Percentiles rank a stretch among this genome's conserved stretches.
These are phyloP conservation scores for Orchesellides sinensis DNA, from an alignment of 2,888 invertebrate genomes.

Conservation along the genomic window DNA sequence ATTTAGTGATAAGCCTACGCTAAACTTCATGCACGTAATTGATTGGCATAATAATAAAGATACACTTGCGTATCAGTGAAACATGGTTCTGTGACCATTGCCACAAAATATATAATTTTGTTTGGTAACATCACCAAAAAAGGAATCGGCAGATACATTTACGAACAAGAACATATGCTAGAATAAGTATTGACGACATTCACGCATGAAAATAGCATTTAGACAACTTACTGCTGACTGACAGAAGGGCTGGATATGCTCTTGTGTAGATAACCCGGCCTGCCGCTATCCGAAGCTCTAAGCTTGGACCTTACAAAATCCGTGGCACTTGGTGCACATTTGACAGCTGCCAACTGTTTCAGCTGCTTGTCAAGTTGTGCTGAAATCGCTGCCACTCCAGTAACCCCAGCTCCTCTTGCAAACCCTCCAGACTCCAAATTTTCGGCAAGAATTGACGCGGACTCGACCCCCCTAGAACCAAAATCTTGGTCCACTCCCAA, in stretches of 20 bases:
- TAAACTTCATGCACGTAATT: too few species aligned
- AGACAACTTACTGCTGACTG: constrained; percentile 69
- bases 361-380: constrained; percentile 66
- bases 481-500: constrained; percentile 71
- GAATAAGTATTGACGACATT: too few species aligned
- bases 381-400: constrained; percentile 57
- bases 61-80: too few species aligned
- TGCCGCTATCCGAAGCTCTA: constrained; percentile 70
- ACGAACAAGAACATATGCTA: too few species aligned
- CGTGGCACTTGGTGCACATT: constrained; percentile 51
- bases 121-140: too few species aligned
- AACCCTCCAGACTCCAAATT: constrained; percentile 12
- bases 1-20: too few species aligned
- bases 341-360: constrained; percentile 51
- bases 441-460: constrained; percentile 15
- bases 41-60: too few species aligned
- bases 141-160: too few species aligned
- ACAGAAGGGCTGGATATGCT: constrained; percentile 74
- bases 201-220: too few species aligned
- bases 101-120: too few species aligned
- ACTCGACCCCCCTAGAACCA: constrained; percentile 31
- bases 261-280: constrained; percentile 73
- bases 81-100: too few species aligned
- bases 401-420: background rate
- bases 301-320: constrained; percentile 67